Percentiles rank a stretch among this genome's conserved stretches.
Evolutionary conservation across 1,140 invertebrate species (phyloP).

Genomic region (Megathymus violae): DNA sequence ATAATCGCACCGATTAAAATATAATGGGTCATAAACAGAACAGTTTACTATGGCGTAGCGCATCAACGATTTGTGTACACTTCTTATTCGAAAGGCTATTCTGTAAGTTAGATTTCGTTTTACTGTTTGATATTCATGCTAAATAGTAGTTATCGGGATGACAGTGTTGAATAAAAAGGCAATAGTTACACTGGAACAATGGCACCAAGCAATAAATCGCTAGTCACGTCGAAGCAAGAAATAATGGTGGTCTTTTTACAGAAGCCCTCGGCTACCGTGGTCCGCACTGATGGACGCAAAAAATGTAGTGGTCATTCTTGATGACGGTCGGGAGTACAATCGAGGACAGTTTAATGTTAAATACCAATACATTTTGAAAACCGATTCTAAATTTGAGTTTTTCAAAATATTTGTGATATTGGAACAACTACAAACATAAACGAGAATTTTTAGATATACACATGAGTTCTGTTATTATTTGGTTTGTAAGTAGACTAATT

Average conservation of each 20-base stretch:
- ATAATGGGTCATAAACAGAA: constrained; percentile 59
- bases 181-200: constrained; percentile 34
- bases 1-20: constrained; percentile 72
- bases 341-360: constrained; percentile 21
- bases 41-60: constrained; percentile 26
- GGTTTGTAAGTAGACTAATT: too few species aligned
- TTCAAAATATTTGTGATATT: too few species aligned
- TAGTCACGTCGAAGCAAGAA: constrained; percentile 55
- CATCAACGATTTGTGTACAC: constrained; percentile 25
- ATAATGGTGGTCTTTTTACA: constrained; percentile 63
- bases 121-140: constrained; percentile 8
- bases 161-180: constrained; percentile 9
- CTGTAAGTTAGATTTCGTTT: constrained; percentile 2
- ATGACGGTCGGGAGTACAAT: constrained; percentile 50
- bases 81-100: background rate
- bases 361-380: background rate
- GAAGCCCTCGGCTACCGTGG: constrained; percentile 59
- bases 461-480: too few species aligned
- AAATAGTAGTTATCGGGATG: constrained; percentile 5
- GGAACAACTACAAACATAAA: too few species aligned
- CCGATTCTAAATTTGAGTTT: too few species aligned
- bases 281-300: constrained; percentile 57
- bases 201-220: constrained; percentile 54
- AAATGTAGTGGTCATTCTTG: constrained; percentile 60
- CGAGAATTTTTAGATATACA: too few species aligned